phyloP scores from a whole-genome alignment of 2,113 vertebrate genomes.

The Scartelaos histophorus region DNA sequence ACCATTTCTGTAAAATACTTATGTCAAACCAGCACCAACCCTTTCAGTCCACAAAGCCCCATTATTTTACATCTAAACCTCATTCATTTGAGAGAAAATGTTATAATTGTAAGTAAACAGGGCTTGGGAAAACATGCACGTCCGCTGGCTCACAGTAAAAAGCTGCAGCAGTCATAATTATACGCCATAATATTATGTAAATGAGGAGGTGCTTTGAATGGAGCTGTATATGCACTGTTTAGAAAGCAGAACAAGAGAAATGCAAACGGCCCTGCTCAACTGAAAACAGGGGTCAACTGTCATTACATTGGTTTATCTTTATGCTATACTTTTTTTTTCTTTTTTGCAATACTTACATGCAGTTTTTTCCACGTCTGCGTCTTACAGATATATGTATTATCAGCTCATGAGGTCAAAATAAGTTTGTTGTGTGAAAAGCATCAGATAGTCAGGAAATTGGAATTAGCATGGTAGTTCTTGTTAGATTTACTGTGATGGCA shows the following conservation, averaged over 20 bases:
- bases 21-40: neutral
- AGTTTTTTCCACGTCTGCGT: too few species aligned
- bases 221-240: neutral
- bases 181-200: neutral
- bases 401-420: too few species aligned
- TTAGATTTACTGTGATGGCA: too few species aligned
- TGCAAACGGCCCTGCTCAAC: neutral
- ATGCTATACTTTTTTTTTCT: too few species aligned
- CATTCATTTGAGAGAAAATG: neutral
- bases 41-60: neutral
- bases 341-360: too few species aligned
- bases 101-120: constrained; percentile 1
- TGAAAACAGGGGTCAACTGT: neutral
- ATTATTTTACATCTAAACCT: neutral
- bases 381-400: too few species aligned
- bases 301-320: neutral
- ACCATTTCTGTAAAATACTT: too few species aligned
- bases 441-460: too few species aligned
- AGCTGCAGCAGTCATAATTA: neutral
- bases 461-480: too few species aligned
- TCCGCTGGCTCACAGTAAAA: neutral
- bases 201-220: neutral
- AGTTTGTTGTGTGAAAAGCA: too few species aligned
- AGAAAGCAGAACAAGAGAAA: neutral
- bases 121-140: constrained; percentile 1